These are phyloP conservation scores for Conomelus anceps DNA, from an alignment of 2,888 invertebrate species.

Conservation along the genomic window DNA sequence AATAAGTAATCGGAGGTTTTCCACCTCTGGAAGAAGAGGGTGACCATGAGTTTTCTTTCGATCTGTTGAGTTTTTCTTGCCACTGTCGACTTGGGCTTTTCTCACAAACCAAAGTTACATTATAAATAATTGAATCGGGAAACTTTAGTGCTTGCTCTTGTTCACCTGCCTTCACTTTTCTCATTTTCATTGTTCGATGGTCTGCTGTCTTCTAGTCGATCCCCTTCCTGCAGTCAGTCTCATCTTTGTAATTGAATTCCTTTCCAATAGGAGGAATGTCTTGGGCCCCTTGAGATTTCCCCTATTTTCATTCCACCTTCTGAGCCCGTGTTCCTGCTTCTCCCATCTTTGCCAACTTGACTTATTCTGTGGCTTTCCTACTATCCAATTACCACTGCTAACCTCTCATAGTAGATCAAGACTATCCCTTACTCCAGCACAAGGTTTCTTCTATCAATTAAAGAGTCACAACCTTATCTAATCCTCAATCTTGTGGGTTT, in stretches of 20 bases:
- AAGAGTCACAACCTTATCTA: not conserved
- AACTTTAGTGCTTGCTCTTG: not conserved
- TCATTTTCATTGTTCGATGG: not conserved
- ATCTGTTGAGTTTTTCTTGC: not conserved
- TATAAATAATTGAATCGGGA: constrained; percentile 9
- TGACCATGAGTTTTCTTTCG: not conserved
- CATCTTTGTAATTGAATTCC: not conserved
- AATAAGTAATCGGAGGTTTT: no score
- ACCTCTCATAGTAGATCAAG: not conserved
- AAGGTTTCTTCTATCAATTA: not conserved
- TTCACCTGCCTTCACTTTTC: not conserved
- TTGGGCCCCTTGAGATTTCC: not conserved
- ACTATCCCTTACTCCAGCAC: not conserved
- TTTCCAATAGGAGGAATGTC: not conserved
- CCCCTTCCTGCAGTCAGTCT: not conserved
- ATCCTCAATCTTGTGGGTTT: not conserved
- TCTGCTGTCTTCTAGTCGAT: not conserved
- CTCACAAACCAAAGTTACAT: not conserved
- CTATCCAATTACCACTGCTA: not conserved
- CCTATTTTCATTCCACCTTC: not conserved
- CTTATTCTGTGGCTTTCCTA: not conserved
- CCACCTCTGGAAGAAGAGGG: no score
- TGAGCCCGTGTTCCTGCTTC: not conserved
- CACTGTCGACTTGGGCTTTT: not conserved
- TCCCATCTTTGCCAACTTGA: not conserved